Conservation (phyloP, 1,140 invertebrate species). For the Nasonia giraulti region DNA sequence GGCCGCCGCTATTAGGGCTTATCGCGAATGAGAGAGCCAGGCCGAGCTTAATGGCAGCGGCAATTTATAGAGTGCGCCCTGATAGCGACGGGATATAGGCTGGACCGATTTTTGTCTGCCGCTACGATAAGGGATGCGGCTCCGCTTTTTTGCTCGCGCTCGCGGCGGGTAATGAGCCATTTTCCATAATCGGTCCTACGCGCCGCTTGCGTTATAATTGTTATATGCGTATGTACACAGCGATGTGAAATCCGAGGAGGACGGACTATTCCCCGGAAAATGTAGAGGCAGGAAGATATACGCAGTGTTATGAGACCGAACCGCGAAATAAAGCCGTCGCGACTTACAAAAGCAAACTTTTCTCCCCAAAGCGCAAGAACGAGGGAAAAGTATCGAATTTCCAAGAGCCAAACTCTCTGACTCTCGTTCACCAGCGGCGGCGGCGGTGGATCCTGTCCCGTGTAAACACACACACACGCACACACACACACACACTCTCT, state of each 20-base stretch:
- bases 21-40: neutral
- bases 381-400: conserved; percentile 20
- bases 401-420: neutral
- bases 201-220: neutral
- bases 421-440: neutral
- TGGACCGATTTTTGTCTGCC: neutral
- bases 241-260: neutral
- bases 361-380: neutral
- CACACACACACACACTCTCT: neutral
- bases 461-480: conserved; percentile 7
- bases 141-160: too few species aligned
- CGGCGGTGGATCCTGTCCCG: neutral
- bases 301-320: too few species aligned
- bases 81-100: neutral
- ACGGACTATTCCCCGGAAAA: neutral
- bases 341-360: conserved; percentile 25
- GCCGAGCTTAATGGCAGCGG: conserved; percentile 24
- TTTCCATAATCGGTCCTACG: neutral
- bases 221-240: neutral
- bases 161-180: neutral
- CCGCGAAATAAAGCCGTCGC: neutral
- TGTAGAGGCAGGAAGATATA: neutral
- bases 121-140: too few species aligned
- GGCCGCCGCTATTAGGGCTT: conserved; percentile 15
- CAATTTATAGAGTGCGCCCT: conserved; percentile 29